Percentiles rank a stretch among this genome's conserved stretches.
These are phyloP conservation scores for Anabacerthia variegaticeps DNA, from an alignment of 2,797 vertebrate genomes.

Conservation along the genomic window DNA sequence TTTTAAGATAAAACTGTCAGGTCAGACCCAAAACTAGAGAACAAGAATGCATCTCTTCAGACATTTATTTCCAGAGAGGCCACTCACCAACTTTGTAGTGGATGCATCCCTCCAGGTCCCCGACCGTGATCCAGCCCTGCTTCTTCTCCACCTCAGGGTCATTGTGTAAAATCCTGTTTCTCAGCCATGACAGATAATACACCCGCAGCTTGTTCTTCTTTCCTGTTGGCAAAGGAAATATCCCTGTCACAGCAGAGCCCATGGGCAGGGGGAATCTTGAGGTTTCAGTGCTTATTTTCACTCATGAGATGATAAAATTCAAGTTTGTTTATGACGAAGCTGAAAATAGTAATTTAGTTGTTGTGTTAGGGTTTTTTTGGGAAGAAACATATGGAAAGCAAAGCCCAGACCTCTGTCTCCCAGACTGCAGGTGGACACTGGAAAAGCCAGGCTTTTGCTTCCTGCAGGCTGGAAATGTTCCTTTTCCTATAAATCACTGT, in stretches of 20 bases:
- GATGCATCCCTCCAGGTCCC: conserved; percentile 95
- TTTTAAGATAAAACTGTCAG: not conserved
- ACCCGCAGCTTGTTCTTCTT: conserved; percentile 99
- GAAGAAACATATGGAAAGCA: not conserved
- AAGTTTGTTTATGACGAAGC: not conserved
- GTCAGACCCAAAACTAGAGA: not conserved
- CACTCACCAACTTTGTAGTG: conserved; percentile 98
- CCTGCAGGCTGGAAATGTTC: not conserved
- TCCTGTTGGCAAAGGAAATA: conserved; percentile 69
- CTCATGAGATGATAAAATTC: not conserved
- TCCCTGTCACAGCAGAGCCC: not conserved
- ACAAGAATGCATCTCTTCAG: not conserved
- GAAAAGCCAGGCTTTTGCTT: not conserved
- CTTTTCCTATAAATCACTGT: not conserved
- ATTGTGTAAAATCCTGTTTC: conserved; percentile 97
- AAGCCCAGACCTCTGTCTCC: not conserved
- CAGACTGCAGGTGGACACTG: not conserved
- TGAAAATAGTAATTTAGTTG: not conserved
- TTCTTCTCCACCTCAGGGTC: conserved; percentile 99
- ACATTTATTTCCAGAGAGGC: not conserved
- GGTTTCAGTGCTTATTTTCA: not conserved
- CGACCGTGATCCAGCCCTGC: conserved; percentile 97
- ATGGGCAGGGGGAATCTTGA: rapidly evolving
- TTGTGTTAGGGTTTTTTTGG: not conserved
- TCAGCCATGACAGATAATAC: conserved; percentile 97